Base-by-base conservation (phyloP, 2,888 invertebrate species). In the Teleiodes luculella region DNA sequence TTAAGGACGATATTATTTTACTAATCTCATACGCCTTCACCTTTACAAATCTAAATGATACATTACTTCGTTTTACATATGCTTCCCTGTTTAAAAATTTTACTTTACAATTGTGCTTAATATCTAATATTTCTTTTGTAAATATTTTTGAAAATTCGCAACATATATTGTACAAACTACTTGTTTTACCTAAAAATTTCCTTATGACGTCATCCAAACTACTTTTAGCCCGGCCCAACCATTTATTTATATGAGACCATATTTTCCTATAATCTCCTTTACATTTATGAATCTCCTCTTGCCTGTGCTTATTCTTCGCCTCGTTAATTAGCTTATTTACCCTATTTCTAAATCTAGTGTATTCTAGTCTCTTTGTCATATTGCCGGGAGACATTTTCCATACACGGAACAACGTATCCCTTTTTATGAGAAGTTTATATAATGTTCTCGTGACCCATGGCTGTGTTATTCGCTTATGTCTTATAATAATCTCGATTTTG, bases 251-350 rank as follows among this genome's bases (percentile, higher is more conserved):
- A 31, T 50, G 45, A 39, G 30, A 33, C 56, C 56, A 53, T 11
- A 56, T 50, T 41, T 53, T 53, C 46, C 53, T 30, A 16, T 52
- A 48, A 36, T 55, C 52, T 11, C 52, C 55, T 8, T 55, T 55
- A 48, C 55, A 55, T 4, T 45, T 24, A 3, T 24, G 33, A 18
- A 16, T 24, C 37, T 16, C 35, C 8, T 48, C 18, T 18, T 35
- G 48, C 43, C 45, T 49, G 28, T 49, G 33, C 14, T 16, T 39
- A 45, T 55, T 52, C 14, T 46, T 55, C 2, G 55, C 55, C 28
- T n/a, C 37, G 33, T 39, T 50, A 37, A 51, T 52, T n/a, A 20
- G 13, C 39, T 51, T 55, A 49, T 48, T 52, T 14, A 47, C 35
- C 11, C 43, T 52, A 56, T 56, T 56, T 30, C 55, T 41, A 16